Base-by-base conservation (phyloP, 2,113 vertebrate species). In the Bungarus multicinctus region DNA sequence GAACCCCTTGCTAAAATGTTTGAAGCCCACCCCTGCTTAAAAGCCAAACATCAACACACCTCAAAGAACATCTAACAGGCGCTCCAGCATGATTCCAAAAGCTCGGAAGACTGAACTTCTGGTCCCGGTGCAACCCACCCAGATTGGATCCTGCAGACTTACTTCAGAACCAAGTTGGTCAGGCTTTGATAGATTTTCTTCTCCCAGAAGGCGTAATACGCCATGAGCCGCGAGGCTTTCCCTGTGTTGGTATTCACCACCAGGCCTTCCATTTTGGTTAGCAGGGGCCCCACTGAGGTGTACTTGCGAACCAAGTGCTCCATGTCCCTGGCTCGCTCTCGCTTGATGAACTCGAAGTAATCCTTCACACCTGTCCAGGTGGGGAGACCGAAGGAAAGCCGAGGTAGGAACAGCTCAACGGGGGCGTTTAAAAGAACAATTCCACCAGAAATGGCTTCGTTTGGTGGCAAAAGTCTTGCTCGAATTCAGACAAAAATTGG, bases 171-270 rank as follows among this genome's bases (percentile, higher is more conserved):
- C 98, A 99, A 98, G 95, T 97, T 98, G 55, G 96, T 97, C 58
- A 99, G 96, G 27, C 95, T 96, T 3, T 98, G 98, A 1, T 98
- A 98, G 92, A 99, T 97, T 85, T 96, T 98, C 5, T 91, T 96
- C 95, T 99, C 99, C 99, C 99, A 99, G 96, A 98, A 97, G 11
- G 93, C 93, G 50, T 99, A 99, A 97, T 99, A 99, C 74, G 96
- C 92, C 39, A 96, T 94, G 98, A 99, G 98, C 93, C 95, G 97
- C 87, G 97, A 94, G 90, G 98, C 97, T 96, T 96, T 98, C 92
- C 99, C 98, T 0, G 96, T 99, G 95, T 98, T 98, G 4, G 98
- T 99, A 23, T 97, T 97, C 93, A 98, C 90, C 52, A 99, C 97
- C 45, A 98, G 95, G 20, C 98, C 96, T 96, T 99, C 99, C 8